Percentiles rank a stretch among this genome's conserved stretches.
phyloP scores from a whole-genome alignment of 2,113 vertebrate genomes.

The Choloepus hoffmanni region DNA sequence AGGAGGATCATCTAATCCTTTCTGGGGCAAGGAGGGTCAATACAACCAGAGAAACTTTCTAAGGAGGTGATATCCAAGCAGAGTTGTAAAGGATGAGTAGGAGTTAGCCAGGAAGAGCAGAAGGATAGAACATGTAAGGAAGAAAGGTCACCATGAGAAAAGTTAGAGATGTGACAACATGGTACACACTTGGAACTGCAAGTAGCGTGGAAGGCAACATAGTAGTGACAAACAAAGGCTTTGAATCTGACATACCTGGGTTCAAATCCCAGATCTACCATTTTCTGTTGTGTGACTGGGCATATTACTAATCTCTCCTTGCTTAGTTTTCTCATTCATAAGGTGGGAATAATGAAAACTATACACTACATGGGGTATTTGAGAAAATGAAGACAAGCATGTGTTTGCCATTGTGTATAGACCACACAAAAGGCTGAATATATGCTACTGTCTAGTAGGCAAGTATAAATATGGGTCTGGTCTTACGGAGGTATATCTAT shows the following conservation, averaged over 20 bases:
- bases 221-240: neutral
- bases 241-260: neutral
- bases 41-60: neutral
- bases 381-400: conserved; percentile 1
- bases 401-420: neutral
- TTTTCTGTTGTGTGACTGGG: neutral
- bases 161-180: neutral
- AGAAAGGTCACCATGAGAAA: neutral
- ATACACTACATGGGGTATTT: neutral
- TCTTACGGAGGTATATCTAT: neutral
- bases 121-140: neutral
- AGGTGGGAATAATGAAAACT: neutral
- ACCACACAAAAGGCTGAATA: neutral
- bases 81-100: neutral
- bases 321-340: neutral
- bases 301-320: neutral
- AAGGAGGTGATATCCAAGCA: neutral
- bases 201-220: neutral
- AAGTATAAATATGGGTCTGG: neutral
- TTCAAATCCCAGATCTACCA: neutral
- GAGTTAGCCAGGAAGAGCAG: neutral
- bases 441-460: neutral
- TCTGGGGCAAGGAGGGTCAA: neutral
- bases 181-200: neutral
- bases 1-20: neutral